Evolutionary conservation across 2,888 invertebrate genomes (phyloP), one percentile per base, ranked within the genome.

Genomic region (Phaonia tiefii): DNA sequence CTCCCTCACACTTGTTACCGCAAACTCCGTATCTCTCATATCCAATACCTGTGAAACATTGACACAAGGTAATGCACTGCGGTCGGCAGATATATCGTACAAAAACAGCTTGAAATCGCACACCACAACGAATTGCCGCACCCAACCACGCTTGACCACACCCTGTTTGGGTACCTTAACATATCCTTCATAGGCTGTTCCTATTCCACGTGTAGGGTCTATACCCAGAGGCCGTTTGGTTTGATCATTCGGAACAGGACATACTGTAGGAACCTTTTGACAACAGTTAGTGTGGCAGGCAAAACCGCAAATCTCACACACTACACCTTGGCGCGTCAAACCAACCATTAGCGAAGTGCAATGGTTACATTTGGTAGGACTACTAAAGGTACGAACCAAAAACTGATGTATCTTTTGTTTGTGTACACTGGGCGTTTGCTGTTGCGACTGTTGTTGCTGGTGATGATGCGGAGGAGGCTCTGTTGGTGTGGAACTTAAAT

Each of bases 41-140:
- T 98, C 98, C 84, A 98, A 91, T n/a, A 98, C 97, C 92, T 98
- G 97, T 74, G 97, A 97, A 26, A 98, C 97, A 88, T 96, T 96
- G 54, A 97, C 96, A 84, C 96, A 96, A 13, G 98, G 97, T 85
- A 96, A 92, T 79, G 97, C 96, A 91, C 96, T 96, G 84, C 95
- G 91, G 90, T 98, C 98, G 69, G 96, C 95, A 69, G 96, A 95
- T 89, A 97, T 97, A 91, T 99, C 99, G 91, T 99, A 99, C 37
- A 99, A 94, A 92, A 99, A 99, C 87, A 99, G 92, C 92, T 99
- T 99, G 92, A 99, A 99, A 92, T 99, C 99, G 91, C 99, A 99
- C 74, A 99, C 99, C 65, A 99, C 99, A 20, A 99, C 99, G 91
- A 98, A 99, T 91, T 99, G 99, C 82, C 97, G 93, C 89, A 97